These are phyloP conservation scores for Idaea biselata DNA, from an alignment of 2,888 invertebrate genomes.

Conservation along the genomic window DNA sequence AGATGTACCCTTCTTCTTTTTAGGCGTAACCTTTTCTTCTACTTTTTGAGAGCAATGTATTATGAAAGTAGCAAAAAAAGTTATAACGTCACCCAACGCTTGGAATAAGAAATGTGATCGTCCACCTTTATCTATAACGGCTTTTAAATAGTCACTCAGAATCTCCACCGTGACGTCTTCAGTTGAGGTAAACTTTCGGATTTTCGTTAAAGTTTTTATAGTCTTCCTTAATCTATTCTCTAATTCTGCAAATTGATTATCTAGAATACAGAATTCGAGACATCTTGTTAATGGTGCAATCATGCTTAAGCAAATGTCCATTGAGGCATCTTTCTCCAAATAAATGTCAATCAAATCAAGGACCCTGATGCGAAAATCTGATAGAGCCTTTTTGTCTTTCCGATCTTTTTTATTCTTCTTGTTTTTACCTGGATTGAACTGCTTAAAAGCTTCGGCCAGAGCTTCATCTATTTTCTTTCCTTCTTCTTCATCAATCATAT, in stretches of 20 bases:
- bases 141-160: slow-evolving; percentile 77
- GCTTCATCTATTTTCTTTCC: slow-evolving; percentile 87
- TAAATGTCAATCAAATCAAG: slow-evolving; percentile 88
- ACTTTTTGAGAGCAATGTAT: slow-evolving; percentile 82
- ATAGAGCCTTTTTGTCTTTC: slow-evolving; percentile 83
- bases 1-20: slow-evolving; percentile 57
- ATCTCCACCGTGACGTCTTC: slow-evolving; percentile 78
- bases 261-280: slow-evolving; percentile 85
- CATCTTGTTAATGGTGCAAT: slow-evolving; percentile 84
- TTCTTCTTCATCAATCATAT: slow-evolving; percentile 88
- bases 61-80: slow-evolving; percentile 83
- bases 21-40: slow-evolving; percentile 36
- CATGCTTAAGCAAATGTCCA: slow-evolving; percentile 85
- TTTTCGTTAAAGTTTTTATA: slow-evolving; percentile 80
- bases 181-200: slow-evolving; percentile 81
- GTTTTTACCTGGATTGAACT: slow-evolving; percentile 76
- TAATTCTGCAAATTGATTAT: slow-evolving; percentile 84
- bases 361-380: slow-evolving; percentile 87
- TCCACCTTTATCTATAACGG: slow-evolving; percentile 83
- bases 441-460: slow-evolving; percentile 86
- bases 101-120: slow-evolving; percentile 83
- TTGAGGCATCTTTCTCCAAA: slow-evolving; percentile 84
- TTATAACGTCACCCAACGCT: slow-evolving; percentile 83
- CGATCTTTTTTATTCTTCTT: slow-evolving; percentile 79
- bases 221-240: slow-evolving; percentile 82